Evolutionary conservation across 2,888 invertebrate genomes (phyloP).

Genomic region (Temnothorax unifasciatus): DNA sequence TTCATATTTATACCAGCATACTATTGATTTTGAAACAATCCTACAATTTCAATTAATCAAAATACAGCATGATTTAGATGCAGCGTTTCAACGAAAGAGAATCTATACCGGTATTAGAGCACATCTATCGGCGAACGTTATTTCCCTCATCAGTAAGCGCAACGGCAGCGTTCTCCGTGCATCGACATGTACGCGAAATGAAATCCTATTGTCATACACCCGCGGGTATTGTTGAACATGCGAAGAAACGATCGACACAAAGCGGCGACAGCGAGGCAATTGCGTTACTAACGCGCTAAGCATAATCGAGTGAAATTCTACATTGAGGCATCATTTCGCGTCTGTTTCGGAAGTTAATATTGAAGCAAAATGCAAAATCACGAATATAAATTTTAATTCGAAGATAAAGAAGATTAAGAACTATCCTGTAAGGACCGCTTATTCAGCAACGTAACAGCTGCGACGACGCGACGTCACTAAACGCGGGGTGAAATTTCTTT

Average conservation of each 20-base stretch:
- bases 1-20: background rate
- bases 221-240: conserved; percentile 40
- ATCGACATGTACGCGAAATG: conserved; percentile 46
- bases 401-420: background rate
- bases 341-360: background rate
- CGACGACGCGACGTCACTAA: background rate
- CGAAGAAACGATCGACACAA: conserved; percentile 32
- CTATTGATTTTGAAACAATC: conserved; percentile 4
- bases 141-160: conserved; percentile 53
- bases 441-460: background rate
- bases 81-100: conserved; percentile 2
- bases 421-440: background rate
- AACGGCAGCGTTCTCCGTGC: conserved; percentile 30
- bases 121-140: conserved; percentile 21
- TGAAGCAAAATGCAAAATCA: conserved; percentile 7
- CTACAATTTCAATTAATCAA: conserved; percentile 28
- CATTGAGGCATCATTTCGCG: background rate
- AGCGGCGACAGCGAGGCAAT: conserved; percentile 18
- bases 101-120: conserved; percentile 15
- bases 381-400: background rate
- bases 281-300: conserved; percentile 21
- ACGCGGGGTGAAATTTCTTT: conserved; percentile 4
- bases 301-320: conserved; percentile 12
- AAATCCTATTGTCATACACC: conserved; percentile 48
- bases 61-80: background rate